phyloP scores from a whole-genome alignment of 1,140 invertebrate genomes.

The Trachymyrmex cornetzi region DNA sequence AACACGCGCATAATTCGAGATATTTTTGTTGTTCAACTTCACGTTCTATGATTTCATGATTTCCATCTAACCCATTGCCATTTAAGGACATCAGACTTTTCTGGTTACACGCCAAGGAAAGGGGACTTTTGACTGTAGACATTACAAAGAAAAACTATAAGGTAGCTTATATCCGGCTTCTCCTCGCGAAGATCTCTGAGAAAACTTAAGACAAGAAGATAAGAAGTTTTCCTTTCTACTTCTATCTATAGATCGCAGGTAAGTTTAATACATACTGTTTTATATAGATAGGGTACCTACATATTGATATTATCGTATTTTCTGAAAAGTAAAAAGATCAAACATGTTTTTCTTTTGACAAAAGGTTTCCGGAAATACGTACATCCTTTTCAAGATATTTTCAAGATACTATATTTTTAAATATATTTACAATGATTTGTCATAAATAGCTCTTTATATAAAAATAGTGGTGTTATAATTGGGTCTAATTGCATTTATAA shows the following conservation, averaged over 20 bases:
- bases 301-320: neutral
- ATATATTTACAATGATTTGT: too few relatives aligned
- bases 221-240: constrained; percentile 4
- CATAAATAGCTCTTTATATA: too few relatives aligned
- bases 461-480: too few relatives aligned
- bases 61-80: constrained; percentile 41
- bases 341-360: neutral
- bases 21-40: constrained; percentile 47
- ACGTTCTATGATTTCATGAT: constrained; percentile 42
- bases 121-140: neutral
- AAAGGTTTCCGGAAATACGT: neutral
- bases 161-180: constrained; percentile 48
- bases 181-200: constrained; percentile 5
- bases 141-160: constrained; percentile 55
- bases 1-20: constrained; percentile 51
- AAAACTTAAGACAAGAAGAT: constrained; percentile 35
- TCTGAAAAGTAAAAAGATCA: neutral
- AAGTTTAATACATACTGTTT: constrained; percentile 18
- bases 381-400: neutral
- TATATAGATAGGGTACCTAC: neutral
- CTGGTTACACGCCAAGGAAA: constrained; percentile 29
- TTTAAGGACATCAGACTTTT: constrained; percentile 39
- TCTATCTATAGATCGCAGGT: constrained; percentile 21
- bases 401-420: neutral
- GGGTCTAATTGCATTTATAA: too few relatives aligned